Conservation (phyloP, 2,797 vertebrate genomes). For the Rhinatrema bivittatum region DNA sequence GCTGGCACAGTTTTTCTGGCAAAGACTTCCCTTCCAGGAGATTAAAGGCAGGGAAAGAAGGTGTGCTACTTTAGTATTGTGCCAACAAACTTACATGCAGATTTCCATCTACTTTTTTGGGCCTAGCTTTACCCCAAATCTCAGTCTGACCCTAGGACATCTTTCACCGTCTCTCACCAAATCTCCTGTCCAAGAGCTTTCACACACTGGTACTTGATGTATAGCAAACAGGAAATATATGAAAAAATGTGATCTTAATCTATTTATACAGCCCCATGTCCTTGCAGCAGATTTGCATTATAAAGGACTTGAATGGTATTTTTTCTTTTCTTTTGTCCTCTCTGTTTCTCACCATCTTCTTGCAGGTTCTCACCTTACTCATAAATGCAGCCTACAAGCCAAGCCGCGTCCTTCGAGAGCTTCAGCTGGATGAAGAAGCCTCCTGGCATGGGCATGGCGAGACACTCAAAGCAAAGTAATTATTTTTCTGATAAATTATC, state of each 20-base stretch:
- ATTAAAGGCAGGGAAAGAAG: no score
- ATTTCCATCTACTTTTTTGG: no score
- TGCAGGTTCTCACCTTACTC: conserved; percentile 83
- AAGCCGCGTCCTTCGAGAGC: conserved; percentile 88
- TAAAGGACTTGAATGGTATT: conserved; percentile 8
- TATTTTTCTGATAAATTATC: background rate
- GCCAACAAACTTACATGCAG: no score
- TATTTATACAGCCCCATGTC: conserved; percentile 9
- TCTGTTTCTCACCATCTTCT: background rate
- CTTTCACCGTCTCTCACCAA: no score
- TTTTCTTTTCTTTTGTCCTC: conserved; percentile 3
- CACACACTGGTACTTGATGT: no score
- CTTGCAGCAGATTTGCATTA: conserved; percentile 9
- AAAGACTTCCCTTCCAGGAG: no score
- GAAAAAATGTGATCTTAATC: conserved; percentile 30
- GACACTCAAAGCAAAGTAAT: conserved; percentile 97
- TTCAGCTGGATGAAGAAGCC: conserved; percentile 92
- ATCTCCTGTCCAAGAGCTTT: no score
- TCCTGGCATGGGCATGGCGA: conserved; percentile 92
- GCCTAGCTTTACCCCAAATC: no score
- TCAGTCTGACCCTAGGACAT: no score
- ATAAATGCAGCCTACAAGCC: conserved; percentile 98
- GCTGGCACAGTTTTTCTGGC: no score
- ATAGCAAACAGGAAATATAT: no score
- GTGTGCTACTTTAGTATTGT: no score